Evolutionary conservation across 2,113 vertebrate species (phyloP), one percentile per base, ranked within the genome.

Genomic region (Corythornis cristatus): DNA sequence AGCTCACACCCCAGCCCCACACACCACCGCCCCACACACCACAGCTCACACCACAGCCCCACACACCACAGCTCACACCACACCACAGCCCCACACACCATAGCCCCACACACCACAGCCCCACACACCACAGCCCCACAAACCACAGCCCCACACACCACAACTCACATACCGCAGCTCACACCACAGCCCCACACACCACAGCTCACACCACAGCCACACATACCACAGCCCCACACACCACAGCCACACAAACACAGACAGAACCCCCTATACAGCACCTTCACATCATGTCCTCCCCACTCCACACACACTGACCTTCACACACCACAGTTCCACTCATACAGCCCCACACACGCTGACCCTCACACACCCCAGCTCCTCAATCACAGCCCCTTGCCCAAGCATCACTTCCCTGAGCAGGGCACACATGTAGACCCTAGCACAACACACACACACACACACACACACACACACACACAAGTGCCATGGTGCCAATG

Each of bases 401-500:
- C 37, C 37, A 37, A 37, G 37, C 37, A 37, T 37, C 37, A 37
- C 37, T 10, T 37, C 37, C 37, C 37, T 10, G 37, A 37, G 37
- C 37, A 37, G 37, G 37, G 37, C 37, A 37, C 37, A 37, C 37
- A 4, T 37, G 37, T 37, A 37, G 37, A 37, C 37, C 37, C 37
- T 37, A 35, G 35, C 35, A 35, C 35, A 35, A 35, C 35, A 35
- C 35, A 35, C 37, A 10, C 37, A 37, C 10, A 0, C 11, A 21
- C 37, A 37, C 37, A 37, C 35, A 37, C 37, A 37, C 37, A 6
- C 43, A 13, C 3, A 7, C 2, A 20, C 3, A 8, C 5, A 10
- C 0, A 0, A 21, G 11, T 3, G 56, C 68, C 76, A 4, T 2
- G 2, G 54, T 45, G 25, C 45, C 12, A 3, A 0, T 15, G 65